Base-by-base conservation (phyloP, 2,888 invertebrate species). In the Scaptomyza tumidula region DNA sequence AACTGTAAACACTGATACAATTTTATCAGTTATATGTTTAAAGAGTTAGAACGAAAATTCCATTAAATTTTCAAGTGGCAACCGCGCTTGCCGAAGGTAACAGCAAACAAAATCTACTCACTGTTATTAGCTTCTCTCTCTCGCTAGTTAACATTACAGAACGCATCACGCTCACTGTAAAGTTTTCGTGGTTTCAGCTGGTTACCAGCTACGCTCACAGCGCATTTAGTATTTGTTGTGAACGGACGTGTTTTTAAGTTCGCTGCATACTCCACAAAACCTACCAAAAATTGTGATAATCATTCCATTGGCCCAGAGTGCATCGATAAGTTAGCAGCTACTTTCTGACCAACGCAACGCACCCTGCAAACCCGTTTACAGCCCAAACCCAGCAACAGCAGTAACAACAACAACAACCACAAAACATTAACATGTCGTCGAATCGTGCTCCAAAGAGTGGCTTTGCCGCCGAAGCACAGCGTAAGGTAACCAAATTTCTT, bases 401-500 rank as follows among this genome's bases (percentile, higher is more conserved):
- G 7, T 55, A 49, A 7, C 74, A 67, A 48, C 59, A 57, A 53
- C 52, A 71, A 78, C 62, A 60, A 45, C 70, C n/a, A n/a, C n/a
- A n/a, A 75, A 68, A 58, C 65, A 69, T 61, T 73, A 89, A 90
- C 88, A 92, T 92, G 92, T 91, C 92, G 76, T 90, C 90, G 75
- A 92, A 92, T 86, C 92, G 92, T 89, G 92, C 92, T 81, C 89
- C 92, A 84, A 92, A 92, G 88, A 92, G 92, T 82, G 98, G 98
- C 95, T 97, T 98, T 94, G 98, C 98, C 86, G 98, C 98, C 65
- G 98, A 98, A 93, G 97, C 98, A 57, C 98, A 98, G 93, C 95
- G 96, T 92, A 98, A 98, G 95, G 98, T 98, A 93, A 94, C 94
- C 80, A 86, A 81, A 77, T 81, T 77, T 63, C 27, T 67, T 75